phyloP scores from a whole-genome alignment of 2,797 vertebrate species.

The Hippoglossus hippoglossus region DNA sequence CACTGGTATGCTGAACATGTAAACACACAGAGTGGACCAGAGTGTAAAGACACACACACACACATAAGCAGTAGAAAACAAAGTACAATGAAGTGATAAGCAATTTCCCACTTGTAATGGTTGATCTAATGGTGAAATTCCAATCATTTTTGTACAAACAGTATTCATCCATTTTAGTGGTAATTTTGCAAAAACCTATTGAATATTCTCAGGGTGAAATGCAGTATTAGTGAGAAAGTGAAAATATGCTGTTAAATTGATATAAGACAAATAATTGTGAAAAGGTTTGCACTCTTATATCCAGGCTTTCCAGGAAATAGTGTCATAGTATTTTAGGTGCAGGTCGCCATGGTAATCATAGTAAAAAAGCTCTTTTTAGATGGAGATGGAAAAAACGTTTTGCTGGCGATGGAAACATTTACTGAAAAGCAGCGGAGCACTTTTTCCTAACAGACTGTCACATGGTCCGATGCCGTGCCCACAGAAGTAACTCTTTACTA shows the following conservation, averaged over 20 bases:
- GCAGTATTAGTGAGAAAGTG: too few relatives aligned
- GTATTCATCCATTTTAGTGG: neutral
- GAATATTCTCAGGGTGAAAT: conserved; percentile 1
- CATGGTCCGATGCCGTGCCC: neutral
- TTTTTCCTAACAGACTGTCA: neutral
- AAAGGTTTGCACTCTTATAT: neutral
- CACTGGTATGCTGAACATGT: conserved; percentile 64
- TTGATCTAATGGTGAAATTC: conserved; percentile 10
- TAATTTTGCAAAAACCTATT: conserved; percentile 1
- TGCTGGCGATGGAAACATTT: neutral
- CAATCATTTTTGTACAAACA: neutral
- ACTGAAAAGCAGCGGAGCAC: neutral
- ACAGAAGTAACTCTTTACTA: neutral
- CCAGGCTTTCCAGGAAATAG: too few relatives aligned
- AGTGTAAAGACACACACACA: conserved; percentile 39
- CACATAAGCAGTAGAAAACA: conserved; percentile 3
- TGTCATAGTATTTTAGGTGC: neutral
- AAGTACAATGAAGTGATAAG: conserved; percentile 14
- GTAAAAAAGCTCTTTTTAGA: neutral
- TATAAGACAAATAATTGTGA: neutral
- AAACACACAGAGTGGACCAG: conserved; percentile 63
- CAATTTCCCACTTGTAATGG: conserved; percentile 1
- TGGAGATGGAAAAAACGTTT: neutral
- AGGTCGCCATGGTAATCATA: neutral
- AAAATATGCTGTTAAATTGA: neutral